Evolutionary conservation across 2,113 vertebrate species (phyloP), one percentile per base, ranked within the genome.

Genomic region (Passer domesticus): DNA sequence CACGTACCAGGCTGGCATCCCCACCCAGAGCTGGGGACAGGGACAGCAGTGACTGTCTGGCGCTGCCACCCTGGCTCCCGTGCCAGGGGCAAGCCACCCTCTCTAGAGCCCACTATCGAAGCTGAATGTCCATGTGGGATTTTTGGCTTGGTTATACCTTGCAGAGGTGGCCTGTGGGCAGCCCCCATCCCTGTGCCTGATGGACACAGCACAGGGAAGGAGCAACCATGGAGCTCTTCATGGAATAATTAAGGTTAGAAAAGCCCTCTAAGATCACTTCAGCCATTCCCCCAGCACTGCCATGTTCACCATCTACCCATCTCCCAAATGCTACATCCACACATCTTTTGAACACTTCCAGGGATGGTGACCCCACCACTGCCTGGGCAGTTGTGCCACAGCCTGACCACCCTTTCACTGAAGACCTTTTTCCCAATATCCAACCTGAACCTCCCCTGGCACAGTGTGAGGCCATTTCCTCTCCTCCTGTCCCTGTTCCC

Each of bases 1-100:
- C 91, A 99, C 99, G 3, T 99, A 99, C 99, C 99, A 99, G 66
- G 99, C 99, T 2, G 99, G 99, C 99, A 99, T 99, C 37, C 99
- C 99, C 94, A 99, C 99, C 99, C 99, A 99, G 95, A 99, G 98
- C 99, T 99, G 97, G 82, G 84, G n/a, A 89, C 1, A 30, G 43
- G 59, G 39, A 93, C 15, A 64, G 49, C 6, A 3, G 30, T 94
- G 47, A 90, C 25, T 52, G 63, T 27, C n/a, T 2, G 1, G 24
- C 46, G 28, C 46, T 17, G 73, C 66, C 58, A 33, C 50, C 59
- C 43, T 14, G 39, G 23, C 5, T 43, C 50, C n/a, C 3, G 3
- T 17, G 50, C 15, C 10, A 43, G 60, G 39, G 13, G 10, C 55
- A 30, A 44, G 30, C 39, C 10, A 6, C 15, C 23, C 60, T 50